Base-by-base conservation (phyloP, 2,797 vertebrate species). In the Dermochelys coriacea region DNA sequence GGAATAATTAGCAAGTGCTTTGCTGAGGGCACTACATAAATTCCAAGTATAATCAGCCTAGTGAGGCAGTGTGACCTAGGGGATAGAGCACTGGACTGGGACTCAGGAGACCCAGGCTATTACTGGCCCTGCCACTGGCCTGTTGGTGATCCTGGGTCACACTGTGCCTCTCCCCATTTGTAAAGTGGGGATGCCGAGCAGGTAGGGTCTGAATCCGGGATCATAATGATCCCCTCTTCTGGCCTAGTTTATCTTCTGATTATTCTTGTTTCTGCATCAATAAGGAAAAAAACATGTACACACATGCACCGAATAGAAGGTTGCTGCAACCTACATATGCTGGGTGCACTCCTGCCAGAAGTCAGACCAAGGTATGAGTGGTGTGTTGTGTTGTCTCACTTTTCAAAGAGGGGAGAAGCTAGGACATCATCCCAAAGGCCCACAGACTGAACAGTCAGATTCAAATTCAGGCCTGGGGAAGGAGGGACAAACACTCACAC, bases 261-360 rank as follows among this genome's bases (percentile, higher is more conserved):
- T 27, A 75, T 45, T 45, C 37, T 14, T 4, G 41, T 6, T 45
- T 27, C 21, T 27, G 41, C 25, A 45, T 45, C 21, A 12, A 25
- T 14, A 41, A 23, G 37, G 68, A 25, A 8, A 2, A n/a, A 64
- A 19, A 2, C 16, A 6, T 34, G 31, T 15, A 5, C 1, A 5
- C 59, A 61, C 29, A 34, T 4, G 25, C 14, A 34, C 61, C 41
- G 10, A 21, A 23, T 2, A 37, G 19, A 71, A 37, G 19, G n/a
- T n/a, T 68, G 64, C 64, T 41, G 19, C n/a, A 41, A 10, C 19
- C n/a, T 37, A 71, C 18, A 5, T 37, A 12, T 5, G n/a, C n/a
- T 23, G 5, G n/a, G n/a, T 10, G 5, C 15, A 18, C 41, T 77
- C 74, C 74, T 49, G 74, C 37, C 19, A 71, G 68, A 71, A 71